A percentile compares a stretch with the other conserved stretches of the same genome.
Conservation (phyloP, 2,113 vertebrate genomes). For the Dryoscopus gambensis region DNA sequence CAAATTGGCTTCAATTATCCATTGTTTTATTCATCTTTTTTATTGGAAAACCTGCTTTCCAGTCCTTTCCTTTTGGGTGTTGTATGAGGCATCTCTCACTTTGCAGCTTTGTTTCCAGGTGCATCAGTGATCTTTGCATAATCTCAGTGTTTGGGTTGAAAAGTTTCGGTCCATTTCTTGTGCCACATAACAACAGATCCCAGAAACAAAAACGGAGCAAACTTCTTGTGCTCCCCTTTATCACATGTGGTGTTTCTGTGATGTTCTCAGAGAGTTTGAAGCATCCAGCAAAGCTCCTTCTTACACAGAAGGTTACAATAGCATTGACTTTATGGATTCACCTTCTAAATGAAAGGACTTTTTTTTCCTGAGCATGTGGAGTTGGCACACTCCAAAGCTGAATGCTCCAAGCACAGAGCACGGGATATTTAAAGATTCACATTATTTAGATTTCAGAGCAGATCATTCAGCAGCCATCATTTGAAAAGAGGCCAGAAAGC, state of each 20-base stretch:
- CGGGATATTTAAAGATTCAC: slow-evolving; percentile 20
- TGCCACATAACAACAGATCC: neutral
- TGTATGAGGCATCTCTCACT: neutral
- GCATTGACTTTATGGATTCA: neutral
- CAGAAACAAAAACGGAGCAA: neutral
- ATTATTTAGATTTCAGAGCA: slow-evolving; percentile 36
- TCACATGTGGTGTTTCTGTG: neutral
- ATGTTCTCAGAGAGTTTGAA: neutral
- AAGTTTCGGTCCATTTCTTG: neutral
- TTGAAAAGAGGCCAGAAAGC: slow-evolving; percentile 47
- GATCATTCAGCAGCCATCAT: neutral
- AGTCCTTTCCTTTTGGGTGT: neutral
- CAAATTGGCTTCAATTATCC: neutral
- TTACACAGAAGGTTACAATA: neutral
- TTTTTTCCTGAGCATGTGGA: neutral
- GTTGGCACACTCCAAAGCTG: neutral
- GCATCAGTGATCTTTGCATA: neutral
- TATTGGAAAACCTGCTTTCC: neutral
- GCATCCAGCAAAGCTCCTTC: neutral
- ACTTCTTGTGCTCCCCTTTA: neutral
- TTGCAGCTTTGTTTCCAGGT: neutral
- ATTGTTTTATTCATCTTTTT: neutral
- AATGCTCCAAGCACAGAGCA: neutral
- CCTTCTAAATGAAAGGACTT: neutral
- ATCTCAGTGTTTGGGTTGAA: neutral